phyloP scores from a whole-genome alignment of 2,888 invertebrate genomes.

The Harpalus rufipes region DNA sequence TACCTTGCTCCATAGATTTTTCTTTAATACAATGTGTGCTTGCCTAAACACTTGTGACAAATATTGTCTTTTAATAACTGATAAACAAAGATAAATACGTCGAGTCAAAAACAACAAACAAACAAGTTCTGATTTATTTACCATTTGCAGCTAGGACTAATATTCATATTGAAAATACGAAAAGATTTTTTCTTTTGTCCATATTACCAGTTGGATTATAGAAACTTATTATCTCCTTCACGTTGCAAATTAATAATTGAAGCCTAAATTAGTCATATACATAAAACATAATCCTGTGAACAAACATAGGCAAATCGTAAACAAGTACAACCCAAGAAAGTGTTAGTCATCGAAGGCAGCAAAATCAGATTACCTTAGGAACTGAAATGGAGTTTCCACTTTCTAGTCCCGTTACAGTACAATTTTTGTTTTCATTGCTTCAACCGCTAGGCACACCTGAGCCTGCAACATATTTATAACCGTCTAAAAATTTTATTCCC shows the following conservation, averaged over 20 bases:
- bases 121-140: background rate
- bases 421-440: slow-evolving; percentile 14
- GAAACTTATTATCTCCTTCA: background rate
- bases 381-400: slow-evolving; percentile 9
- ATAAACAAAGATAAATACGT: background rate
- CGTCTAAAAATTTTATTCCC: slow-evolving; percentile 21
- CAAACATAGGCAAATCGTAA: background rate
- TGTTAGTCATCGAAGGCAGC: background rate
- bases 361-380: background rate
- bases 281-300: no score
- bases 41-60: background rate
- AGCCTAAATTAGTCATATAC: no score
- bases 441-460: slow-evolving; percentile 36
- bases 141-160: background rate
- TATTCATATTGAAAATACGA: background rate
- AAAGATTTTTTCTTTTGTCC: background rate
- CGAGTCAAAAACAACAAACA: background rate
- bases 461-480: slow-evolving; percentile 33
- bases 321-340: background rate
- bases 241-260: background rate
- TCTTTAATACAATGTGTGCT: no score
- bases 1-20: no score
- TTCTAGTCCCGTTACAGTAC: slow-evolving; percentile 29
- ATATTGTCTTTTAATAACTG: background rate
- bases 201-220: background rate